Evolutionary conservation across 1,140 invertebrate species (phyloP).

Genomic region (Procambarus clarkii): DNA sequence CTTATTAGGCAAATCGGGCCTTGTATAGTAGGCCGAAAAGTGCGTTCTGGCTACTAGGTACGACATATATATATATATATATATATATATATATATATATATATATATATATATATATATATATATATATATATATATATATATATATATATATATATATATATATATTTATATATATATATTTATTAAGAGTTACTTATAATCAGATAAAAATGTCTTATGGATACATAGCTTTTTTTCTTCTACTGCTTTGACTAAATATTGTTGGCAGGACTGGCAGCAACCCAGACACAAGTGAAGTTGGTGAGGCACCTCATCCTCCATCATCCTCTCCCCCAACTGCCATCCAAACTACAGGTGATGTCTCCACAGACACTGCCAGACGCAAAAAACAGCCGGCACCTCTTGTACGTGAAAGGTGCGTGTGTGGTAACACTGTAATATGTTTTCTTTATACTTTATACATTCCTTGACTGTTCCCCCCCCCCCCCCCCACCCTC

Average conservation of each 20-base stretch:
- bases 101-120: too few species aligned
- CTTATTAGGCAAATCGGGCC: too few species aligned
- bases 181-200: too few species aligned
- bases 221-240: background rate
- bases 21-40: too few species aligned
- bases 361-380: conserved; percentile 31
- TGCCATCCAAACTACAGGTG: conserved; percentile 2
- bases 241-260: background rate
- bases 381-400: conserved; percentile 50
- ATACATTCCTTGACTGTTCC: background rate
- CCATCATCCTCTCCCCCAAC: conserved; percentile 30
- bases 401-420: conserved; percentile 52
- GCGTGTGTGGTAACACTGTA: background rate
- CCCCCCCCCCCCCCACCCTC: too few species aligned
- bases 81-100: too few species aligned
- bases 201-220: background rate
- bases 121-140: too few species aligned
- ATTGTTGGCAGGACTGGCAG: conserved; percentile 38
- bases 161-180: too few species aligned
- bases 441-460: background rate
- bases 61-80: too few species aligned
- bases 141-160: too few species aligned
- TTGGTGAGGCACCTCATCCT: background rate
- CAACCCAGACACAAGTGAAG: conserved; percentile 53
- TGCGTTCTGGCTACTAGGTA: too few species aligned